phyloP scores from a whole-genome alignment of 2,113 vertebrate genomes.

The Sceloporus tristichus region DNA sequence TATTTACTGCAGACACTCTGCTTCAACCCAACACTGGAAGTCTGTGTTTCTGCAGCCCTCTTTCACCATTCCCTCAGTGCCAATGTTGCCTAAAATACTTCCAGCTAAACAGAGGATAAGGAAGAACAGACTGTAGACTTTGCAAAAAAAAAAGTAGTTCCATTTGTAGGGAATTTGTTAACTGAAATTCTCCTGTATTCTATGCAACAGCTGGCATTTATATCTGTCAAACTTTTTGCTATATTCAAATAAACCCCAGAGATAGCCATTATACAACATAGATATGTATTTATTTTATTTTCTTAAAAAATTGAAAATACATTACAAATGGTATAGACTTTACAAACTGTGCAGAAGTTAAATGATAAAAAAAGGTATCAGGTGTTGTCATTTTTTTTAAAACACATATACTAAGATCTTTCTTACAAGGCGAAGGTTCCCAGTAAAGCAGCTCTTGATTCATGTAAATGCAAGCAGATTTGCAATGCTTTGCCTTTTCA shows the following conservation, averaged over 20 bases:
- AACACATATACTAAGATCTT: background rate
- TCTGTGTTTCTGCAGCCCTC: too few relatives aligned
- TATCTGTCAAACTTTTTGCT: background rate
- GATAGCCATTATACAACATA: background rate
- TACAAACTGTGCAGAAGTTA: background rate
- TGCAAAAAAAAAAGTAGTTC: too few relatives aligned
- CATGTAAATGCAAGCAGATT: background rate
- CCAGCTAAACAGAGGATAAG: too few relatives aligned
- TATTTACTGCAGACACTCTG: too few relatives aligned
- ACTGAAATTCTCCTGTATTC: too few relatives aligned
- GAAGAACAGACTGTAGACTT: too few relatives aligned
- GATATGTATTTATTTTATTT: constrained; percentile 19
- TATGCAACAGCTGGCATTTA: background rate
- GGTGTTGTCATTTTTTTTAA: background rate
- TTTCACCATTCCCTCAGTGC: too few relatives aligned
- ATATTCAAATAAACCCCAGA: background rate
- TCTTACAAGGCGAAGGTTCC: background rate
- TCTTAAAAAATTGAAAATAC: constrained; percentile 17
- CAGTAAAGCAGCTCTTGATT: background rate
- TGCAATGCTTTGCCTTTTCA: too few relatives aligned
- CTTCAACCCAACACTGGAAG: too few relatives aligned
- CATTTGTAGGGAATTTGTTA: too few relatives aligned
- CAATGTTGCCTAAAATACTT: too few relatives aligned
- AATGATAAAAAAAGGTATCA: background rate
- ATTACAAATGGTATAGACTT: constrained; percentile 15